These are phyloP conservation scores for Clarias batrachus DNA, from an alignment of 2,113 vertebrate genomes.

Conservation along the genomic window DNA sequence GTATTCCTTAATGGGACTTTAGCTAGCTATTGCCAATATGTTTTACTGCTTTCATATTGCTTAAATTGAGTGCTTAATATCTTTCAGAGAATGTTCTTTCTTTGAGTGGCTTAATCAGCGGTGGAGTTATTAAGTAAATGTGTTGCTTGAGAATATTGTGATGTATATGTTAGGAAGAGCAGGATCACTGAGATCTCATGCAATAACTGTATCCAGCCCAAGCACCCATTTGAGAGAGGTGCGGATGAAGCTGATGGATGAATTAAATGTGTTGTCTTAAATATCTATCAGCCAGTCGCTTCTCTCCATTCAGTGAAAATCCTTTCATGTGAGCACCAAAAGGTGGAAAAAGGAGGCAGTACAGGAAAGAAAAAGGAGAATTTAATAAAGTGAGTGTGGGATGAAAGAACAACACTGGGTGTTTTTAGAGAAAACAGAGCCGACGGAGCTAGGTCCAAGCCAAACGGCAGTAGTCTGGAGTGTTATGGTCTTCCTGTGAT, in stretches of 20 bases:
- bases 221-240: background rate
- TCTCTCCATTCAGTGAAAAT: background rate
- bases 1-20: background rate
- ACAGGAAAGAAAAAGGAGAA: slow-evolving; percentile 26
- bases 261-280: slow-evolving; percentile 9
- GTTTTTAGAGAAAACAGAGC: slow-evolving; percentile 65
- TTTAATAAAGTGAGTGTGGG: slow-evolving; percentile 61
- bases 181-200: slow-evolving; percentile 55
- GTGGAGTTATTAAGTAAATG: background rate
- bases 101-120: background rate
- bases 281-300: background rate
- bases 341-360: slow-evolving; percentile 43
- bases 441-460: slow-evolving; percentile 52
- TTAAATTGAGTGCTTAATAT: background rate
- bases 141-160: background rate
- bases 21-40: background rate
- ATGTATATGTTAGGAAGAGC: background rate
- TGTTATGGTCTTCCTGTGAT: slow-evolving; percentile 61
- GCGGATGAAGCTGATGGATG: background rate
- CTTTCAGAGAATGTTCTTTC: background rate
- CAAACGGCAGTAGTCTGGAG: slow-evolving; percentile 50
- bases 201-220: slow-evolving; percentile 51
- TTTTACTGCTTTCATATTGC: slow-evolving; percentile 2
- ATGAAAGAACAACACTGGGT: slow-evolving; percentile 55
- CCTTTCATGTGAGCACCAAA: slow-evolving; percentile 32